Percentiles rank a stretch among this genome's conserved stretches.
Evolutionary conservation across 2,888 invertebrate genomes (phyloP).

Genomic region (Syrista parreyssii): DNA sequence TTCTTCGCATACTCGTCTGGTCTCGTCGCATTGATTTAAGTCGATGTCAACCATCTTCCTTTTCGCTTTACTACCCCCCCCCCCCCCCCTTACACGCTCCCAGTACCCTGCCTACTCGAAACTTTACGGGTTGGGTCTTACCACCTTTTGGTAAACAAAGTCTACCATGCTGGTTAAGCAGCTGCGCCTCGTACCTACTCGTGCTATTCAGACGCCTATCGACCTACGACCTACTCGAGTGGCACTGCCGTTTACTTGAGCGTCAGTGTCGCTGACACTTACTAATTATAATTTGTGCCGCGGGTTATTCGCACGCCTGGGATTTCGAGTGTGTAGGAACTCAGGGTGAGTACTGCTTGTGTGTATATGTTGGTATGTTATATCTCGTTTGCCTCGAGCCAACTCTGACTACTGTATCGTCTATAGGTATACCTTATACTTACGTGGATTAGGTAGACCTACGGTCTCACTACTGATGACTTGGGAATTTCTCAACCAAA

Average conservation of each 20-base stretch:
- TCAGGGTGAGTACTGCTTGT: background rate
- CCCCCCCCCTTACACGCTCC: too few relatives aligned
- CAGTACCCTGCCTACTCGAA: background rate
- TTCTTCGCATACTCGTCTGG: background rate
- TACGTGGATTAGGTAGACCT: background rate
- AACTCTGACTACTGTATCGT: background rate
- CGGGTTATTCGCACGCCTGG: conserved; percentile 19
- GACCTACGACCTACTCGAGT: background rate
- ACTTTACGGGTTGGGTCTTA: background rate
- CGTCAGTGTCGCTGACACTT: conserved; percentile 31
- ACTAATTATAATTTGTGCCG: conserved; percentile 48
- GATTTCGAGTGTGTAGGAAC: background rate
- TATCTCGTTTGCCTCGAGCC: background rate
- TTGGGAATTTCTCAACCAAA: background rate
- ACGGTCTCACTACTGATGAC: background rate
- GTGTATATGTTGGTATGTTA: background rate
- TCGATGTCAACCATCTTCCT: background rate
- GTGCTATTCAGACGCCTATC: background rate
- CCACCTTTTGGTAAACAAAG: background rate
- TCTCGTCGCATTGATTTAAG: background rate
- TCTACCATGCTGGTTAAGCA: background rate
- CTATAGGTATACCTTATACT: background rate
- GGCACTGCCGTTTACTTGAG: background rate
- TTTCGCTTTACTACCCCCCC: background rate
- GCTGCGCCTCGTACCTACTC: background rate